Evolutionary conservation across 92 coral and sea anemone genomes (phyloP), one percentile per base, ranked within the genome.

Genomic region (Porites cylindrica): DNA sequence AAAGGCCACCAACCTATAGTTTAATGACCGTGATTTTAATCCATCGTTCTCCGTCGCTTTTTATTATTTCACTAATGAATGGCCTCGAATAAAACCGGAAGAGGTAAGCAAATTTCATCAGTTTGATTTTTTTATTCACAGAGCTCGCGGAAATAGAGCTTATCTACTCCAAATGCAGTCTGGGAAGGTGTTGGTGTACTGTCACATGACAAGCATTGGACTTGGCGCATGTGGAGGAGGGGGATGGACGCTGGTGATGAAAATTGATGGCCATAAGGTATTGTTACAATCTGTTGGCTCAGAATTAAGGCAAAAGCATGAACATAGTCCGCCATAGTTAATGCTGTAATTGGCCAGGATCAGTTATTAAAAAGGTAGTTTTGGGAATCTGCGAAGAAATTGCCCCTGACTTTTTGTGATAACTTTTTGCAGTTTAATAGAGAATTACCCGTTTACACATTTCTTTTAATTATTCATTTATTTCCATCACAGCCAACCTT

Each of bases 171-270:
- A 24, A 76, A 76, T 76, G 21, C 21, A 21, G 13, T 76, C 81
- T 58, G 68, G 50, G 26, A 76, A 76, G 29, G 68, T 76, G 3
- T 50, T 50, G 59, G 53, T 76, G 9, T 76, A 59, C 18, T 76
- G 81, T 76, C 81, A 76, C 81, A 76, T 76, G 81, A 59, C 69
- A 24, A 67, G 72, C 12, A 38, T 10, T 26, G 50, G n/a, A 19
- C 68, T 56, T 19, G 88, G 76, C 6, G 84, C 80, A 18, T 89
- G 92, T 53, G 88, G 88, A 6, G 92, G 88, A 52, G 88, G 85
- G n/a, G 92, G 88, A 77, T 89, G 88, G 88, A 75, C 92, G 60
- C 92, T 89, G 60, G 92, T 72, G 8, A 83, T 89, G 88, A 89
- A 83, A 74, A 83, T 60, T 61, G 79, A 89, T 43, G 92, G 88